Evolutionary conservation across 2,888 invertebrate species (phyloP), one percentile per base, ranked within the genome.

Genomic region (Itoplectis maculator): DNA sequence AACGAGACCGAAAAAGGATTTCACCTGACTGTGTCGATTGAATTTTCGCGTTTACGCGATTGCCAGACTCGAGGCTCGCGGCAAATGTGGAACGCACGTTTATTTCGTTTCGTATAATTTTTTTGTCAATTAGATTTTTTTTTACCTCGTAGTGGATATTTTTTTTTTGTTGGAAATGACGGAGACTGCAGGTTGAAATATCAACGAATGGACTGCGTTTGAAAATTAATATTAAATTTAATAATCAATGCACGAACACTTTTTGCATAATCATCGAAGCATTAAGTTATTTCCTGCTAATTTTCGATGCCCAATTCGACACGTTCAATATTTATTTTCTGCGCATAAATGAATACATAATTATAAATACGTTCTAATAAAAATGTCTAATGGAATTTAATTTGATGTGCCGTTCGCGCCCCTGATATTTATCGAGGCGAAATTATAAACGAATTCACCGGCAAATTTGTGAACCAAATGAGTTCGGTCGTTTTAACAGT

Each of bases 21-120:
- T 69, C 45, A 29, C 61, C 40, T 29, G 78, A 49, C 66, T 35
- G 47, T 65, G 74, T 65, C 74, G 74, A 74, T 75, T 74, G 47
- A 81, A 68, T 56, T 76, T 81, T 49, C 35, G 35, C 56, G 72
- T 73, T 76, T 42, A n/a, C 37, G 61, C 15, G 49, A 61, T 61
- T 61, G 35, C 37, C 35, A 11, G 37, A 4, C 35, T 42, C 7
- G 8, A 45, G 11, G 29, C 15, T 45, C 29, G 37, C n/a, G 49
- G 29, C 49, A 42, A 42, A n/a, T 42, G 9, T 42, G 29, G 20
- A 23, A 70, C 35, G 51, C 13, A n/a, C n/a, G 37, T 3, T 51
- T 69, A 29, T 69, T 69, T 40, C 23, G 23, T 29, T 54, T 54
- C 7, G 2, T 18, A 18, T 49, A 18, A 49, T 49, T 49, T 20